These are phyloP conservation scores for Zosterops hypoxanthus DNA, from an alignment of 2,113 vertebrate genomes.

Conservation along the genomic window DNA sequence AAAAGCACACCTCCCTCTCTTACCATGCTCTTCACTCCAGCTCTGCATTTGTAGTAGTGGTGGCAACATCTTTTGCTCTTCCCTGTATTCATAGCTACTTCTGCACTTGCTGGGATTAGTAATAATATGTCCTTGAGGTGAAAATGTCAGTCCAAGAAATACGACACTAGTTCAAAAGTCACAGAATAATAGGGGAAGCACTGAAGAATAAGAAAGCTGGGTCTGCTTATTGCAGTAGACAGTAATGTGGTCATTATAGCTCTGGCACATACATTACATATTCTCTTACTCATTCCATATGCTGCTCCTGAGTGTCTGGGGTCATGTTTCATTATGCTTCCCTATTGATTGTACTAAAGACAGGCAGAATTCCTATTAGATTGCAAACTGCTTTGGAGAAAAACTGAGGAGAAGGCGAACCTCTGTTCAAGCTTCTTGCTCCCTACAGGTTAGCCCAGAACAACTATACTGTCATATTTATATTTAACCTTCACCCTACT, in stretches of 20 bases:
- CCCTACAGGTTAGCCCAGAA: not conserved
- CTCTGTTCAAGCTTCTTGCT: not conserved
- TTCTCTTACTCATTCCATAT: not conserved
- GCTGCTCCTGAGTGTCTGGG: not conserved
- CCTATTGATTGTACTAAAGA: not conserved
- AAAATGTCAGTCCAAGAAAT: not conserved
- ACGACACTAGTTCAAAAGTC: not conserved
- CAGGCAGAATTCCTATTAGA: not conserved
- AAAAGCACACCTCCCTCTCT: not conserved
- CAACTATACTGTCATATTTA: not conserved
- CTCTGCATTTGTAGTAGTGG: not conserved
- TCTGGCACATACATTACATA: not conserved
- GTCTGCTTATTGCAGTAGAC: not conserved
- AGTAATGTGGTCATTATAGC: not conserved
- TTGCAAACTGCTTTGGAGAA: not conserved
- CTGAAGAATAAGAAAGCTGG: not conserved
- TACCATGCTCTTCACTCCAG: not conserved
- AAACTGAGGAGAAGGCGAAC: not conserved
- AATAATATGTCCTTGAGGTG: not conserved
- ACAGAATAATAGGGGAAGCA: not conserved
- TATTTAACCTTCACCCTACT: not conserved
- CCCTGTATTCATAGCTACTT: not conserved
- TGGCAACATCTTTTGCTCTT: not conserved
- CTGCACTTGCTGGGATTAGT: not conserved
- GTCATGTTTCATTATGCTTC: not conserved